Conservation (phyloP, 2,797 vertebrate genomes). For the Scomberomorus guttatus region DNA sequence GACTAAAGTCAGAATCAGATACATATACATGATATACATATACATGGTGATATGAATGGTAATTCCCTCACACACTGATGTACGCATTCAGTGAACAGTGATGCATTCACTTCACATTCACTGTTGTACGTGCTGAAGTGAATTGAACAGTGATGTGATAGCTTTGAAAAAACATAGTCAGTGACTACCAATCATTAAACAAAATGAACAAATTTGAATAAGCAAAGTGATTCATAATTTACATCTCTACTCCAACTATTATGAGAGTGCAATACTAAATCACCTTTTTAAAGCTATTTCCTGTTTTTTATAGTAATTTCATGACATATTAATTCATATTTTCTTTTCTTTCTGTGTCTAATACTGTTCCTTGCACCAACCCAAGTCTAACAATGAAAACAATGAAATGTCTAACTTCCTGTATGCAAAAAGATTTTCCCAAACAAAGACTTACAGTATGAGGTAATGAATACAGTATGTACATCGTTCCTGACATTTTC, state of each 20-base stretch:
- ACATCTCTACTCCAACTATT: background rate
- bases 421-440: background rate
- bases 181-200: too few species aligned
- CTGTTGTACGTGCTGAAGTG: too few species aligned
- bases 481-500: constrained; percentile 6
- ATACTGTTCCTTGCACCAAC: background rate
- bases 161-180: too few species aligned
- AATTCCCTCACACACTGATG: too few species aligned
- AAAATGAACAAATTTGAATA: too few species aligned
- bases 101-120: too few species aligned
- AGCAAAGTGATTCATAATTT: too few species aligned
- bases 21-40: too few species aligned
- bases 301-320: background rate
- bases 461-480: constrained; percentile 19
- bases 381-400: background rate
- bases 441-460: background rate
- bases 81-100: too few species aligned
- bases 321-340: background rate
- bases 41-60: too few species aligned
- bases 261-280: background rate
- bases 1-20: too few species aligned
- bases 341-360: background rate
- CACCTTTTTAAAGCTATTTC: background rate
- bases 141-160: too few species aligned
- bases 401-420: background rate